Evolutionary conservation across 2,888 invertebrate genomes (phyloP).

Genomic region (Patella depressa): DNA sequence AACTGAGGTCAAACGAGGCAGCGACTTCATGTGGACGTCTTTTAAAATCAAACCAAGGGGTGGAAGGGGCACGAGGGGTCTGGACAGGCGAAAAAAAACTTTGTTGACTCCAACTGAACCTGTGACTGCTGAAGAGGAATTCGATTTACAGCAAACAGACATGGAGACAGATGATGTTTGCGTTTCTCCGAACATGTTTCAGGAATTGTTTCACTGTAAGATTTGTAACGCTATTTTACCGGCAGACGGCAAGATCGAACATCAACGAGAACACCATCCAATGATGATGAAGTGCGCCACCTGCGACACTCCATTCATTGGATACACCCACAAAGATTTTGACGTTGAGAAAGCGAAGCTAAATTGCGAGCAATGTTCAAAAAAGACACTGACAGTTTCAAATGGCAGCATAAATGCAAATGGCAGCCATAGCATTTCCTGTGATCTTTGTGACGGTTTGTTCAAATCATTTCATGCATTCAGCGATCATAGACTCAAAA

Average conservation of each 20-base stretch:
- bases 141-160: conserved; percentile 18
- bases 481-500: conserved; percentile 44
- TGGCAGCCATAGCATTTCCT: conserved; percentile 32
- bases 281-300: conserved; percentile 38
- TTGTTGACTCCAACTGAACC: background rate
- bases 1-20: conserved; percentile 52
- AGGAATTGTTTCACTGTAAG: conserved; percentile 58
- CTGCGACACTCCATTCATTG: conserved; percentile 35
- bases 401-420: background rate
- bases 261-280: conserved; percentile 46
- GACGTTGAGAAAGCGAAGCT: conserved; percentile 13
- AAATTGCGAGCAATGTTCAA: conserved; percentile 37
- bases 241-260: conserved; percentile 48
- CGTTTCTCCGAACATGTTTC: conserved; percentile 41
- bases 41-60: conserved; percentile 47
- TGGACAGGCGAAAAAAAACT: background rate
- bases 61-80: background rate
- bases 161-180: conserved; percentile 18
- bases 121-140: background rate
- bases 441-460: conserved; percentile 48
- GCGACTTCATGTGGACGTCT: conserved; percentile 60
- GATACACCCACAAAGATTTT: conserved; percentile 14
- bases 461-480: conserved; percentile 46
- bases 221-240: conserved; percentile 55
- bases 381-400: background rate